Percentiles rank a stretch among this genome's conserved stretches.
These are phyloP conservation scores for Cyanoramphus novaezelandiae DNA, from an alignment of 2,113 vertebrate genomes.

Conservation along the genomic window DNA sequence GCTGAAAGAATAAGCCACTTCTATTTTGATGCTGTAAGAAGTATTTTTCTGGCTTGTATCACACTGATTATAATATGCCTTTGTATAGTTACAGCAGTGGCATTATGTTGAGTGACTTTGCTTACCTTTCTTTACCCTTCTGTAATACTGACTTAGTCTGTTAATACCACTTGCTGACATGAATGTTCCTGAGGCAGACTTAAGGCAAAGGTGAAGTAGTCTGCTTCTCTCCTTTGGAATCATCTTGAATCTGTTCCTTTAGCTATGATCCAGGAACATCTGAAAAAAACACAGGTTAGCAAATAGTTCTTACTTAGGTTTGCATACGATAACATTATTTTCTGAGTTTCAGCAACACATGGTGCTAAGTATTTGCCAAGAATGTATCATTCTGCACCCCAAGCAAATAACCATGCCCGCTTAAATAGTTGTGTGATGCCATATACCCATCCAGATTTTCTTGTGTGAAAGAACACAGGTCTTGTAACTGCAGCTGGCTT, in stretches of 20 bases:
- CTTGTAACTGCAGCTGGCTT: conserved; percentile 62
- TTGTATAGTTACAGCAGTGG: neutral
- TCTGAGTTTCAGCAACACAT: conserved; percentile 36
- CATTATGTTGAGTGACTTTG: neutral
- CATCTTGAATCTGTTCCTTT: neutral
- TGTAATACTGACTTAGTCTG: neutral
- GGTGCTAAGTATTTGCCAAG: conserved; percentile 28
- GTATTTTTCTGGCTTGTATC: neutral
- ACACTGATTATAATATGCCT: neutral
- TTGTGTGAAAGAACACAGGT: conserved; percentile 66
- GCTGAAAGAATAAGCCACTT: neutral
- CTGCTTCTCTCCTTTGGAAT: neutral
- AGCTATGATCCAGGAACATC: conserved; percentile 24
- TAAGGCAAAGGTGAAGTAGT: neutral
- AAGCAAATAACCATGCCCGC: conserved; percentile 9
- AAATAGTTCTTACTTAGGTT: conserved; percentile 27
- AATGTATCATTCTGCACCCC: conserved; percentile 33
- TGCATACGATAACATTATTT: conserved; percentile 33
- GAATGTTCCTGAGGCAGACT: neutral
- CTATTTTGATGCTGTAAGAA: neutral
- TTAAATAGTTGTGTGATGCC: conserved; percentile 49
- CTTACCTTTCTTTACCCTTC: neutral
- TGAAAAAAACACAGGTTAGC: neutral
- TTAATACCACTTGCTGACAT: neutral
- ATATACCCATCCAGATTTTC: conserved; percentile 50